A percentile compares a stretch with the other conserved stretches of the same genome.
phyloP scores from a whole-genome alignment of 2,797 vertebrate species.

The Amphiprion clarkii region DNA sequence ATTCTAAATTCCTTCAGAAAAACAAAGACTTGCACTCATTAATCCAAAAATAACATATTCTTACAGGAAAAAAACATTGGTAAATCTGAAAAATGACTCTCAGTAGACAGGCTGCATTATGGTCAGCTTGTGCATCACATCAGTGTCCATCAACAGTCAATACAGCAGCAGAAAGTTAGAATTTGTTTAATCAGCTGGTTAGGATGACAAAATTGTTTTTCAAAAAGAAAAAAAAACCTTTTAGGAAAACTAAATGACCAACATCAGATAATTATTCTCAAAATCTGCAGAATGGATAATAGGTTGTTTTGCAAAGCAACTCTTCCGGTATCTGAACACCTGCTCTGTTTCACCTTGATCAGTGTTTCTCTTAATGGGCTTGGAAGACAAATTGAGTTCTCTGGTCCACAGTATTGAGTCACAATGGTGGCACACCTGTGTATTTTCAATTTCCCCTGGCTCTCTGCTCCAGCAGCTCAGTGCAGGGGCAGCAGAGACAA shows the following conservation, averaged over 20 bases:
- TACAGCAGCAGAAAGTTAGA: neutral
- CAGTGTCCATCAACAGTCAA: neutral
- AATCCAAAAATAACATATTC: too few species aligned
- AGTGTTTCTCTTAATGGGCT: constrained; percentile 44
- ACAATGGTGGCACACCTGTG: constrained; percentile 50
- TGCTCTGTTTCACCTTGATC: constrained; percentile 56
- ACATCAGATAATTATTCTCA: neutral
- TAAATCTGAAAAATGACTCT: too few species aligned
- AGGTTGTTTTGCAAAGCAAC: constrained; percentile 7
- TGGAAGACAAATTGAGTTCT: constrained; percentile 45
- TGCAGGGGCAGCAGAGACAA: constrained; percentile 40
- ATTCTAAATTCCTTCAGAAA: too few species aligned
- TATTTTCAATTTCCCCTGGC: constrained; percentile 48
- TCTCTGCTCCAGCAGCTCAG: constrained; percentile 48
- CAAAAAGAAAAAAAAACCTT: too few species aligned
- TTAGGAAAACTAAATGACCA: neutral
- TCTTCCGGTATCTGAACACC: constrained; percentile 24
- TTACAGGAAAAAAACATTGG: too few species aligned
- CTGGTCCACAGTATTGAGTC: constrained; percentile 27
- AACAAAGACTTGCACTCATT: too few species aligned
- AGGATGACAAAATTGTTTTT: neutral
- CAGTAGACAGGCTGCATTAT: too few species aligned
- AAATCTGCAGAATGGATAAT: neutral
- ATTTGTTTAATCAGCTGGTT: neutral
- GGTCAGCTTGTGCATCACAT: neutral